These are phyloP conservation scores for Carcinoscorpius rotundicauda DNA, from an alignment of 1,140 invertebrate species.

Conservation along the genomic window DNA sequence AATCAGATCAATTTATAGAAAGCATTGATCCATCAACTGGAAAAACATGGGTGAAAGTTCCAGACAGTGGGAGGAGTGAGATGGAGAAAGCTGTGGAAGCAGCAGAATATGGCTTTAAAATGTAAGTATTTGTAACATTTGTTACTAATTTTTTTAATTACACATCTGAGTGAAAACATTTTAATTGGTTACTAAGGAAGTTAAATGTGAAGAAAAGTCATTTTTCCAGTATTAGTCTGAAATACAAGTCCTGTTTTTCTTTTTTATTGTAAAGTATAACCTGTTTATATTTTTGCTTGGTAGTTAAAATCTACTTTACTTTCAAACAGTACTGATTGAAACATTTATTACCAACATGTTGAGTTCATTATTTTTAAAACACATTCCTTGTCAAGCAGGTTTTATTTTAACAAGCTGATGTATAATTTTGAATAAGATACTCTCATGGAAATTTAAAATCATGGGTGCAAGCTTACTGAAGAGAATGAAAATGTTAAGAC, in stretches of 20 bases:
- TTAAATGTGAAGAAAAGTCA: conserved; percentile 2
- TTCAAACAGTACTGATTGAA: no score
- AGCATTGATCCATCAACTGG: conserved; percentile 42
- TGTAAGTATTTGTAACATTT: conserved; percentile 20
- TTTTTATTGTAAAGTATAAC: conserved; percentile 6
- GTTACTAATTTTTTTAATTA: neutral
- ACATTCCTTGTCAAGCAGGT: no score
- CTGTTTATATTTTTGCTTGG: conserved; percentile 5
- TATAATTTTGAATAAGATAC: no score
- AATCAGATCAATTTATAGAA: conserved; percentile 29
- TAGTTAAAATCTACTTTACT: neutral
- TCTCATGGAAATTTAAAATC: no score
- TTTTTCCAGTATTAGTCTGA: neutral
- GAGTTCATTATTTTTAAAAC: no score
- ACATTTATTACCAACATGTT: no score
- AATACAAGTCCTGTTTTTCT: conserved; percentile 5
- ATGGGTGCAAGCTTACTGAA: no score
- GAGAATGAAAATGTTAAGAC: no score
- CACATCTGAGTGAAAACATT: neutral
- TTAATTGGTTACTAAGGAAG: neutral
- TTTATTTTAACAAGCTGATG: no score
- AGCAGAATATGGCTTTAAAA: conserved; percentile 30
- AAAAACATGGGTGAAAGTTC: conserved; percentile 37
- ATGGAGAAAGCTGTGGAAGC: conserved; percentile 34
- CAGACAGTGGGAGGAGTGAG: conserved; percentile 34